phyloP scores from a whole-genome alignment of 2,113 vertebrate genomes.

The Anhinga rufa region DNA sequence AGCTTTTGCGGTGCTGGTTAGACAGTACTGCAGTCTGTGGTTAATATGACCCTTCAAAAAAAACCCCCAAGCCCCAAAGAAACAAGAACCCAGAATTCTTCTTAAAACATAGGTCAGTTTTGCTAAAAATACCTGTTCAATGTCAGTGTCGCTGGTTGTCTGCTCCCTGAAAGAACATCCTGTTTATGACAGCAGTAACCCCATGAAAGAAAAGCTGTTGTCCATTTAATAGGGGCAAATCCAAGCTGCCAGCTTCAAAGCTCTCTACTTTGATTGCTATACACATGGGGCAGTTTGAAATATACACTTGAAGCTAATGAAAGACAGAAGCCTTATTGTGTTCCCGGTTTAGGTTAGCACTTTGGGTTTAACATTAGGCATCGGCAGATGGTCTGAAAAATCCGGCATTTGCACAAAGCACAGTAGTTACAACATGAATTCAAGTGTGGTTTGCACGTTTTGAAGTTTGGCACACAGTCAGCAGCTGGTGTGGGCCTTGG shows the following conservation, averaged over 20 bases:
- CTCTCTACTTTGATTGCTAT: neutral
- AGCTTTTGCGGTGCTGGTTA: neutral
- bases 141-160: neutral
- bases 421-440: slow-evolving; percentile 83
- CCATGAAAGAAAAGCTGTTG: neutral
- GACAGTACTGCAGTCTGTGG: neutral
- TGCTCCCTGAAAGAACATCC: neutral
- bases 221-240: neutral
- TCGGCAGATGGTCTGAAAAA: slow-evolving; percentile 83
- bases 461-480: slow-evolving; percentile 79
- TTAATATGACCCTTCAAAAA: neutral
- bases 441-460: slow-evolving; percentile 76
- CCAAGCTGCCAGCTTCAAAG: neutral
- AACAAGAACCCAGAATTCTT: neutral
- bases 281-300: neutral
- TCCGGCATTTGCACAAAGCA: slow-evolving; percentile 81
- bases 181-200: neutral
- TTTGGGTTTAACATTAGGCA: slow-evolving; percentile 79
- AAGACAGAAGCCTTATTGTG: neutral
- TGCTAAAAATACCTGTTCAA: neutral
- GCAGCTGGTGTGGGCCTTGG: slow-evolving; percentile 64
- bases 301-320: neutral
- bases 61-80: neutral
- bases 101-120: neutral
- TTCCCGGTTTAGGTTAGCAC: slow-evolving; percentile 70